These are phyloP conservation scores for Drosophila pseudotakahashii DNA, from an alignment of 2,888 invertebrate genomes.

Conservation along the genomic window DNA sequence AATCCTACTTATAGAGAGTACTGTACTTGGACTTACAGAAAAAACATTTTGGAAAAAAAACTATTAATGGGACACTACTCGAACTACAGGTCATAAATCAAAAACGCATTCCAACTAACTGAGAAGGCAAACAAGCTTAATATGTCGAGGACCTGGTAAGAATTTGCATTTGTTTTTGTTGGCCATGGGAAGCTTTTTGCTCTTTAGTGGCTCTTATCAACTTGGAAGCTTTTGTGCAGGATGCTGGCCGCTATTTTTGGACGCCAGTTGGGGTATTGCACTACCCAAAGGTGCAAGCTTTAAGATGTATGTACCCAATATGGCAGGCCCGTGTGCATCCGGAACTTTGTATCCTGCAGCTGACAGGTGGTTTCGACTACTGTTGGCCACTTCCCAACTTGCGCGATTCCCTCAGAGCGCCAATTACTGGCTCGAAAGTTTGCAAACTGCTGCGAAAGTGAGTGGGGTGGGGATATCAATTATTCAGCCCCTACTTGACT, in stretches of 20 bases:
- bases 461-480: neutral
- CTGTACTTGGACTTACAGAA: neutral
- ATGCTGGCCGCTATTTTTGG: conserved; percentile 12
- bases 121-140: conserved; percentile 9
- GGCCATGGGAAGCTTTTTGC: conserved; percentile 12
- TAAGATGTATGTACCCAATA: neutral
- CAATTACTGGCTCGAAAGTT: neutral
- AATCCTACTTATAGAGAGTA: too few relatives aligned
- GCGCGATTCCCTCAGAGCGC: neutral
- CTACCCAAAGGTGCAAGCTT: conserved; percentile 15
- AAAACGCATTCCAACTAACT: conserved; percentile 6
- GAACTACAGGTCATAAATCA: conserved; percentile 11
- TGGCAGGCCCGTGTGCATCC: neutral
- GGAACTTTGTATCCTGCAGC: conserved; percentile 1
- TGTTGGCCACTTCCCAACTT: neutral
- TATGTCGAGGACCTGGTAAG: neutral
- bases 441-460: neutral
- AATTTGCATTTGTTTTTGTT: neutral
- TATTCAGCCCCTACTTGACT: neutral
- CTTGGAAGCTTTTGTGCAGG: conserved; percentile 10
- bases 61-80: neutral
- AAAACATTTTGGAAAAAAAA: neutral
- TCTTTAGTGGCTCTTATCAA: conserved; percentile 6
- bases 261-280: conserved; percentile 4
- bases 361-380: conserved; percentile 18